Base-by-base conservation (phyloP, 2,888 invertebrate species). In the Leptarthrus brevirostris region DNA sequence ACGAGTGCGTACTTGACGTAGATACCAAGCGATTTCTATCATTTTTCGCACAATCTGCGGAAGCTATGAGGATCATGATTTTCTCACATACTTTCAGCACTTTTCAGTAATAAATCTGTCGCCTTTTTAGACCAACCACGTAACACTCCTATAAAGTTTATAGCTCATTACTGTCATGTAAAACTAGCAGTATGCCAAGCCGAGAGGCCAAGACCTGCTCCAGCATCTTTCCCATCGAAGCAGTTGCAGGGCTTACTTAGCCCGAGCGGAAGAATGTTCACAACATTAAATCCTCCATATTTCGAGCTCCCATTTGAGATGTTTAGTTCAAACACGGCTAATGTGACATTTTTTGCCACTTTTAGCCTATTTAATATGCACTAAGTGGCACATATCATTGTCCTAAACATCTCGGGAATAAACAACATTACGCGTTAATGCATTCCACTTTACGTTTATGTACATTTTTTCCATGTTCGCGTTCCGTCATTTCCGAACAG, bases 291-390 rank as follows among this genome's bases (percentile, higher is more conserved):
- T 52, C 36, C 10, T 18, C 52, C 49, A 49, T 52, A 69, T 69
- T 69, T 34, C 36, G 69, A 69, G 69, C 30, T 49, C 4, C 52
- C 24, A 52, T 69, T 69, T 30, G 34, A 69, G 52, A 69, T 16
- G 34, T 30, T 69, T 26, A 49, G 20, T 20, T 49, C 52, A 69
- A 52, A 69, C 52, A 52, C 69, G 69, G 52, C 52, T 69, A 69
- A 69, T 69, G 69, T 69, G 69, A 69, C 69, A 69, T 69, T 69
- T 69, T 69, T 69, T 69, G 20, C 52, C 69, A 64, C 75, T 70
- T 72, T 64, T 71, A 75, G 49, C 61, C 71, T 75, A 73, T 75
- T 75, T 75, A 75, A 75, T 75, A 75, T 75, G 75, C 74, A 74
- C 74, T 74, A 44, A 58, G 58, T 64, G 73, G 73, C 73, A 64